Conservation (phyloP, 2,888 invertebrate genomes). For the Fragum fragum region DNA sequence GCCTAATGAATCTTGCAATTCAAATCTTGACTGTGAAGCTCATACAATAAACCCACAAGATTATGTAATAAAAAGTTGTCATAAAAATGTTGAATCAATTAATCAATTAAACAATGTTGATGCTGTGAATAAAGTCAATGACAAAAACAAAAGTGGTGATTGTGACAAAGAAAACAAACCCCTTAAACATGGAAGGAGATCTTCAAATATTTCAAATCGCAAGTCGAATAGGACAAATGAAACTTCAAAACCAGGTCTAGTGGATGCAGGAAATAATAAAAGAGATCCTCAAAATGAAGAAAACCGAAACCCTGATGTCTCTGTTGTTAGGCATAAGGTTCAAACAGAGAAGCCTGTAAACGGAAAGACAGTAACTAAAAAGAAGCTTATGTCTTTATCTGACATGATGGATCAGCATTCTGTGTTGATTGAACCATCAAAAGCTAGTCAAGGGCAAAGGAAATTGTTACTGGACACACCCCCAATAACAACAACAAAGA, state of each 20-base stretch:
- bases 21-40: no score
- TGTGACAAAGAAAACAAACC: not conserved
- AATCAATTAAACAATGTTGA: no score
- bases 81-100: no score
- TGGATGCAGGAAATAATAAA: not conserved
- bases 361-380: constrained; percentile 57
- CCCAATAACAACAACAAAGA: not conserved
- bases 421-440: constrained; percentile 68
- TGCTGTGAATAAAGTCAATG: not conserved
- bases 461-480: not conserved
- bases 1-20: not conserved
- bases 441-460: constrained; percentile 38
- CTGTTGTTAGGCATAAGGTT: not conserved
- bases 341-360: constrained; percentile 11
- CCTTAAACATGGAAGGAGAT: not conserved
- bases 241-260: not conserved
- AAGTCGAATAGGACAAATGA: not conserved
- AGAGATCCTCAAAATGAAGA: not conserved
- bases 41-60: no score
- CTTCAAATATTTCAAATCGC: not conserved
- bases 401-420: constrained; percentile 68
- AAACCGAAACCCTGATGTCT: not conserved
- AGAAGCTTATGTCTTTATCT: constrained; percentile 68
- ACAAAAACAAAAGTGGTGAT: not conserved
- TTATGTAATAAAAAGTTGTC: no score